Base-by-base conservation (phyloP, 2,888 invertebrate species). In the Drosophila hamatofila region DNA sequence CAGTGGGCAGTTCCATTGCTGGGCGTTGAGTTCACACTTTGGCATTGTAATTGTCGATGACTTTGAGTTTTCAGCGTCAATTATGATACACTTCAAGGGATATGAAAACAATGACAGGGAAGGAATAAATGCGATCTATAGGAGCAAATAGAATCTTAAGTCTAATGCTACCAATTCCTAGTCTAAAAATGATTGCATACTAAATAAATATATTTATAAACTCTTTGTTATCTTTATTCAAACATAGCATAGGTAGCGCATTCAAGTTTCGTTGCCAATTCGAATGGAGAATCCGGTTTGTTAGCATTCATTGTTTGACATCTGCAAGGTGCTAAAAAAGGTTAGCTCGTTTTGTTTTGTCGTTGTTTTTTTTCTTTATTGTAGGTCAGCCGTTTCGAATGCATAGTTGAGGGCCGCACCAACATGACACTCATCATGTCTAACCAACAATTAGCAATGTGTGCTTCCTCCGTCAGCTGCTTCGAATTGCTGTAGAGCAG, bases 401-500 rank as follows among this genome's bases (percentile, higher is more conserved):
- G 59, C 9, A 37, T 46, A 18, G 46, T 54, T 39, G 61, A 67
- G 75, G 75, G 69, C 42, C 46, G 68, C 16, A n/a, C 48, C 58
- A 46, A 75, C 69, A 74, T 79, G 81, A 63, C 78, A 72, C 74
- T 70, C 71, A 77, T 83, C 74, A 64, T 52, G 55, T 68, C 56
- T 63, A 80, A 55, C 83, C 89, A 66, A 75, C 89, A 86, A 83
- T 88, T 88, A 87, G 79, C 87, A 88, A 81, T 72, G 79, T 86
- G 83, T 78, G 87, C 75, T 78, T 74, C 69, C 30, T 30, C 70
- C 80, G 77, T 78, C 83, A 83, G 81, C 83, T 80, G 89, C 67
- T 69, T 48, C 49, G 59, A 83, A 73, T 46, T 56, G 63, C 67
- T 67, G 66, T 46, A 55, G 35, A 35, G n/a, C 30, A 64, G 11